Evolutionary conservation across 2,797 vertebrate genomes (phyloP).

Genomic region (Sebastes cheni): DNA sequence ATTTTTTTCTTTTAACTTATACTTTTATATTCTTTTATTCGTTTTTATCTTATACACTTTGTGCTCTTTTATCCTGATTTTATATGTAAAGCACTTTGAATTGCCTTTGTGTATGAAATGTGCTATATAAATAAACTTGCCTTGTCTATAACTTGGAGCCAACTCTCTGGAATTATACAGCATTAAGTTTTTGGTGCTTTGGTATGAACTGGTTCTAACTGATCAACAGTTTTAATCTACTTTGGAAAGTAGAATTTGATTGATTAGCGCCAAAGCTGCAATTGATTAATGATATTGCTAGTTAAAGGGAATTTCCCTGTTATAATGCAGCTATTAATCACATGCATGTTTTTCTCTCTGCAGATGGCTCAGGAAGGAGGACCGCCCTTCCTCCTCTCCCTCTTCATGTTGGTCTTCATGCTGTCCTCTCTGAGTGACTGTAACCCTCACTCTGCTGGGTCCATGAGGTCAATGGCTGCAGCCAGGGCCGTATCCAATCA

Average conservation of each 20-base stretch:
- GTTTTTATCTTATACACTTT: too few relatives aligned
- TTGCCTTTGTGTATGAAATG: neutral
- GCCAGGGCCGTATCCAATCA: neutral
- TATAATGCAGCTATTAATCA: neutral
- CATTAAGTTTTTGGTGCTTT: neutral
- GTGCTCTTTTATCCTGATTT: too few relatives aligned
- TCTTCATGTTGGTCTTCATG: constrained; percentile 21
- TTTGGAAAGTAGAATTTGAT: neutral
- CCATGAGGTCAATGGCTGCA: constrained; percentile 24
- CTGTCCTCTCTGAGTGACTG: constrained; percentile 16
- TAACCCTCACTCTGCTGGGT: neutral
- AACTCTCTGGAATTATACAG: neutral
- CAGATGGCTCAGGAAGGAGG: constrained; percentile 50
- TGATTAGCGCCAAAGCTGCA: neutral
- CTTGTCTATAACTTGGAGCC: neutral
- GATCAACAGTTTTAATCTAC: neutral
- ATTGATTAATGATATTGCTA: neutral
- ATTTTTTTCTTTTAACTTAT: too few relatives aligned
- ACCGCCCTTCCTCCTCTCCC: neutral
- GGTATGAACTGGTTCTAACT: neutral
- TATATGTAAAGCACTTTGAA: too few relatives aligned
- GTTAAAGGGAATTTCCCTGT: neutral
- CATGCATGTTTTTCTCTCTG: neutral
- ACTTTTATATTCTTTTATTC: too few relatives aligned
- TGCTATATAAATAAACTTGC: too few relatives aligned